Evolutionary conservation across 2,113 vertebrate genomes (phyloP).

Genomic region (Smithornis capensis): DNA sequence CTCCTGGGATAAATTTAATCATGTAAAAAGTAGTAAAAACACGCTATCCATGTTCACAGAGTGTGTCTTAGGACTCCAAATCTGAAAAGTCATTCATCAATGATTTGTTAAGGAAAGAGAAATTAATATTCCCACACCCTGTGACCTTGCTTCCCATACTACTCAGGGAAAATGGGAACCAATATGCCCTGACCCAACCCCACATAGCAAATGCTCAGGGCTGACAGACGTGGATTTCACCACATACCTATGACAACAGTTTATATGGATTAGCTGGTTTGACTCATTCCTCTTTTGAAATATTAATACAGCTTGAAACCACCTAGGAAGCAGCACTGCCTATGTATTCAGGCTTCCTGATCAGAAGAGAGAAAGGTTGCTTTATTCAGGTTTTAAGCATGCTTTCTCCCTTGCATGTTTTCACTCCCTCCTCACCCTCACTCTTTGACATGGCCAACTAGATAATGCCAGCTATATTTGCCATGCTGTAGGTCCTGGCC

Average conservation of each 20-base stretch:
- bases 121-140: not conserved
- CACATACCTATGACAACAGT: not conserved
- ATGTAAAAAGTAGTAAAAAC: not conserved
- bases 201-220: not conserved
- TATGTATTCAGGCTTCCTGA: not conserved
- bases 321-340: not conserved
- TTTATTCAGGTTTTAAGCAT: not conserved
- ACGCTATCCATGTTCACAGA: fast-evolving
- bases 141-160: not conserved
- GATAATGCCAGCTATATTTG: not conserved
- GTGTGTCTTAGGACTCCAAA: not conserved
- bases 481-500: not conserved
- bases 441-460: not conserved
- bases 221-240: not conserved
- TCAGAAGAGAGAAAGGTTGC: not conserved
- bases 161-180: not conserved
- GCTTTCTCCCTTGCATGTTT: not conserved
- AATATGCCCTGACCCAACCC: not conserved
- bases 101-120: not conserved
- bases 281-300: slow-evolving; percentile 27
- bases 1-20: not conserved
- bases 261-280: not conserved
- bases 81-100: not conserved
- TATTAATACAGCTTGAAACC: not conserved
- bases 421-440: not conserved